Conservation (phyloP, 2,797 vertebrate genomes). For the Fratercula arctica region DNA sequence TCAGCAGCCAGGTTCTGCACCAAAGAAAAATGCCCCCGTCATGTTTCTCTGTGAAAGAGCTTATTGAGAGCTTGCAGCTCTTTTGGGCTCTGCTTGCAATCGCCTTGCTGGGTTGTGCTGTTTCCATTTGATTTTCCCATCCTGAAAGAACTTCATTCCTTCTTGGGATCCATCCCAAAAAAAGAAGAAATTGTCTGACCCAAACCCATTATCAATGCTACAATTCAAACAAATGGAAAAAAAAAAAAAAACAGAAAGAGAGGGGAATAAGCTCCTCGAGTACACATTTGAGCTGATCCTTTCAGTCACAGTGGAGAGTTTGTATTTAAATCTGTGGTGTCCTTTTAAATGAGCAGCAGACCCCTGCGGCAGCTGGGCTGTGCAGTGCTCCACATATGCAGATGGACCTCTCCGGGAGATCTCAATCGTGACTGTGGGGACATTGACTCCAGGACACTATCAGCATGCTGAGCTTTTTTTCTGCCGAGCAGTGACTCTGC, state of each 20-base stretch:
- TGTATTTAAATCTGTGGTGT: not conserved
- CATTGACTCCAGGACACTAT: not conserved
- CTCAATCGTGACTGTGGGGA: not conserved
- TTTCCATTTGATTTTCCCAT: not conserved
- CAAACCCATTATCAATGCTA: not conserved
- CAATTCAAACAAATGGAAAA: not conserved
- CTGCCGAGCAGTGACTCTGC: not conserved
- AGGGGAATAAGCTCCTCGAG: not conserved
- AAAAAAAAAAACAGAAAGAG: not conserved
- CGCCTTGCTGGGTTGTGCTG: not conserved
- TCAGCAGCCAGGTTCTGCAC: not conserved
- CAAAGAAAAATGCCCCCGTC: not conserved
- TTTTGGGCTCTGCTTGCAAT: not conserved
- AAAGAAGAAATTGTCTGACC: not conserved
- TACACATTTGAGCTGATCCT: not conserved
- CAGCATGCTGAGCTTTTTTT: not conserved
- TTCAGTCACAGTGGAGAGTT: not conserved
- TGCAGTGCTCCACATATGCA: not conserved
- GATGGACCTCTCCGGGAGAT: not conserved
- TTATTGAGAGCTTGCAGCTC: not conserved
- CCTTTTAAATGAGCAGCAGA: not conserved
- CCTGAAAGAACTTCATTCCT: not conserved
- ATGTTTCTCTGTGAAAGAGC: not conserved
- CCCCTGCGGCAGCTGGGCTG: not conserved
- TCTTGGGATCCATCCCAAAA: not conserved